These are phyloP conservation scores for Drosophila sp. DNA, from an alignment of 1,140 invertebrate genomes.

Conservation along the genomic window DNA sequence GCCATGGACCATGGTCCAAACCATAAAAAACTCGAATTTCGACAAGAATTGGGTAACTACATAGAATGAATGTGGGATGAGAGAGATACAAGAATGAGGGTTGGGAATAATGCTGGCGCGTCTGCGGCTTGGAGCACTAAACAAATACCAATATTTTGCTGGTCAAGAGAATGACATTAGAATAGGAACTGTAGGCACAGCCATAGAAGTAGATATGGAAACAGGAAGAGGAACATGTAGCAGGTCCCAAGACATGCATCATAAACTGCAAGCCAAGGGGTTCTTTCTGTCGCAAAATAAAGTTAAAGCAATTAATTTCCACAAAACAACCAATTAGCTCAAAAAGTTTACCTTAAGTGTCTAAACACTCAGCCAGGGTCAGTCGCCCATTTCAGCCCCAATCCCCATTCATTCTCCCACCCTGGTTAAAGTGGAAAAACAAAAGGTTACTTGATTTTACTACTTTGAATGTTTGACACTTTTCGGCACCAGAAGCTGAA, in stretches of 20 bases:
- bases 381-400: slow-evolving; percentile 4
- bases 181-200: background rate
- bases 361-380: slow-evolving; percentile 57
- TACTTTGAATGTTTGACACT: slow-evolving; percentile 83
- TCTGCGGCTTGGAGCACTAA: slow-evolving; percentile 70
- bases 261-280: slow-evolving; percentile 65
- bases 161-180: background rate
- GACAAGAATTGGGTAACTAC: slow-evolving; percentile 25
- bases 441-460: slow-evolving; percentile 83
- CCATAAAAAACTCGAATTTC: slow-evolving; percentile 28
- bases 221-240: background rate
- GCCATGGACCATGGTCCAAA: slow-evolving; percentile 47
- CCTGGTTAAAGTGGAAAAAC: slow-evolving; percentile 56
- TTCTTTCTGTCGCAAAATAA: slow-evolving; percentile 67
- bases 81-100: background rate
- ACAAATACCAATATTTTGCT: slow-evolving; percentile 70
- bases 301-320: slow-evolving; percentile 83
- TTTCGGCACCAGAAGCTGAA: slow-evolving; percentile 54
- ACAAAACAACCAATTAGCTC: slow-evolving; percentile 83
- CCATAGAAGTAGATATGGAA: background rate
- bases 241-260: slow-evolving; percentile 61
- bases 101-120: slow-evolving; percentile 7
- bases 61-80: background rate
- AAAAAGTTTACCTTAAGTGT: slow-evolving; percentile 83
- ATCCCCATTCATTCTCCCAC: background rate